phyloP scores from a whole-genome alignment of 1,140 invertebrate species.

The Caenorhabditis briggsae region DNA sequence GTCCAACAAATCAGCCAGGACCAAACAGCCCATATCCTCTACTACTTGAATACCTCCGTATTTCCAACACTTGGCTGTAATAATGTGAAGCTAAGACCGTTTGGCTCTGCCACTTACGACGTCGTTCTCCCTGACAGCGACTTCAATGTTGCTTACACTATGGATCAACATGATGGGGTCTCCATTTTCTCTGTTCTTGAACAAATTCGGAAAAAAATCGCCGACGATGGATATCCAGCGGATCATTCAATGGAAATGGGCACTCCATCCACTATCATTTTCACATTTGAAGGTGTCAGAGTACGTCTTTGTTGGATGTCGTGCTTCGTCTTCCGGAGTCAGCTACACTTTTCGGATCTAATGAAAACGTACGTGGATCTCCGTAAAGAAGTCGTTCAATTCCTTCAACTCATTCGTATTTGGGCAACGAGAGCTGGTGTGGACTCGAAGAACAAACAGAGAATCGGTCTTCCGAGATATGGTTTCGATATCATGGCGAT shows the following conservation, averaged over 20 bases:
- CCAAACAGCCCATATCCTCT: neutral
- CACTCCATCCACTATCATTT: neutral
- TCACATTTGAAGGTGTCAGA: neutral
- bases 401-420: constrained; percentile 24
- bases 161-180: neutral
- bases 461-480: constrained; percentile 20
- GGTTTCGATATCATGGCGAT: constrained; percentile 59
- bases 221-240: constrained; percentile 35
- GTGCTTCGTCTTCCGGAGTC: constrained; percentile 5
- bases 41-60: neutral
- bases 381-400: constrained; percentile 17
- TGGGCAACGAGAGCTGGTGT: neutral
- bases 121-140: neutral
- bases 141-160: constrained; percentile 19
- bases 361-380: constrained; percentile 15
- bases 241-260: constrained; percentile 46
- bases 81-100: neutral
- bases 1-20: neutral
- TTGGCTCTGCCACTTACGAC: constrained; percentile 16
- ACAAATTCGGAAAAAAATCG: constrained; percentile 9
- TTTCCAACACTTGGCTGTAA: neutral
- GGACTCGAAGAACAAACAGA: constrained; percentile 22
- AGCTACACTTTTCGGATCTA: neutral
- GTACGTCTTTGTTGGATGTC: constrained; percentile 24
- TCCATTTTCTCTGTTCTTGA: neutral